Base-by-base conservation (phyloP, 2,888 invertebrate species). In the Drosophila mettleri region DNA sequence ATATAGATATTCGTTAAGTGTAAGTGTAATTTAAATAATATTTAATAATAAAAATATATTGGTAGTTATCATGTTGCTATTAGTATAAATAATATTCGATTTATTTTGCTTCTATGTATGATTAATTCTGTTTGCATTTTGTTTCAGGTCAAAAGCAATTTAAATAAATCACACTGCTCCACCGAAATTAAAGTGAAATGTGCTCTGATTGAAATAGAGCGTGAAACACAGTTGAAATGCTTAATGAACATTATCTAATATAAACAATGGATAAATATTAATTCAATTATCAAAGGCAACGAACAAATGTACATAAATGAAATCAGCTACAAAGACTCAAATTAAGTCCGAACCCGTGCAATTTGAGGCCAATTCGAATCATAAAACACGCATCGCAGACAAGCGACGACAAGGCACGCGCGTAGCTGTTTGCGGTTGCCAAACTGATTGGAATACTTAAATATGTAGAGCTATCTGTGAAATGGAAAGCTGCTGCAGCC, bases 361-460 rank as follows among this genome's bases (percentile, higher is more conserved):
- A 55, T 61, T 71, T 76, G 65, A 61, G 68, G 71, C 54, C 63
- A 81, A 69, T 79, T 73, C 45, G 54, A 52, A 61, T 60, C 45
- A 76, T 52, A 78, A 74, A 72, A 57, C 59, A 54, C 61, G 53
- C 54, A 64, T 51, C 39, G 52, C 22, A 12, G 59, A 75, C 71
- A 38, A 45, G 53, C 46, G 33, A 22, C 46, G 75, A 43, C 59
- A 66, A 22, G 70, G 57, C 49, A 63, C 52, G 63, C 62, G 55
- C 76, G 53, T 70, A 65, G 68, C 65, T 61, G 69, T 65, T 18
- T 57, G 55, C 69, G 69, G 62, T 64, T 34, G 64, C 31, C 68
- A 49, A 66, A 64, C 62, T 80, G 83, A 65, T 41, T 49, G 63
- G 74, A 83, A 86, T 86, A 60, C 49, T 22, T 59, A 78, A 78